Conservation (phyloP, 2,888 invertebrate genomes). For the Neocrepidodera transversa region DNA sequence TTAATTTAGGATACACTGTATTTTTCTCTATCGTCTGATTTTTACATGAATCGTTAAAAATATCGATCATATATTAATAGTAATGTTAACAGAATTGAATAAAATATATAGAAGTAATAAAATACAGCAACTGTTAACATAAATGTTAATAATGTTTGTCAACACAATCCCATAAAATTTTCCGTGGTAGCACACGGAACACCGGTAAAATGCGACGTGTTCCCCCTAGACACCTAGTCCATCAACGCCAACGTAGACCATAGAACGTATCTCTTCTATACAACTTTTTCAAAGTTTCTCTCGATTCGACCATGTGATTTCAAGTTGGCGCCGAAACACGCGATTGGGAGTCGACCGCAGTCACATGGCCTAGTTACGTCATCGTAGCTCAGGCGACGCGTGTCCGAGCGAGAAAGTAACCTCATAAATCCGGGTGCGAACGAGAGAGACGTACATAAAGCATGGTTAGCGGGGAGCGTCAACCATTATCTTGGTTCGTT, state of each 20-base stretch:
- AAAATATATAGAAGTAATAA: background rate
- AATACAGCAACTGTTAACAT: conserved; percentile 5
- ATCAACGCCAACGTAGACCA: conserved; percentile 22
- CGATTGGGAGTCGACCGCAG: conserved; percentile 57
- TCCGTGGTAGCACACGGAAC: background rate
- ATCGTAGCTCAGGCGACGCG: conserved; percentile 55
- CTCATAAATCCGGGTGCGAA: conserved; percentile 61
- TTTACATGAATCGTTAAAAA: no score
- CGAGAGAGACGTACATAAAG: conserved; percentile 63
- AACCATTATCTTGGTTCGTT: conserved; percentile 61
- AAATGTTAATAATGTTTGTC: conserved; percentile 9
- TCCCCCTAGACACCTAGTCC: conserved; percentile 5
- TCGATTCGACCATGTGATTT: conserved; percentile 46
- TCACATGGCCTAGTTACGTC: conserved; percentile 60
- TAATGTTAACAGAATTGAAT: no score
- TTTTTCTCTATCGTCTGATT: no score
- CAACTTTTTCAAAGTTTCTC: conserved; percentile 21
- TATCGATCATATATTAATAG: no score
- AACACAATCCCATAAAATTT: conserved; percentile 11
- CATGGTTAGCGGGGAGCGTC: conserved; percentile 63
- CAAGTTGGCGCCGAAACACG: conserved; percentile 59
- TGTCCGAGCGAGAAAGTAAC: conserved; percentile 60
- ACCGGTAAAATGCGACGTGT: background rate
- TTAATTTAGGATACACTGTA: no score
- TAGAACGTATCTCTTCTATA: background rate